Percentiles rank a stretch among this genome's conserved stretches.
Evolutionary conservation across 1,140 invertebrate species (phyloP).

Genomic region (Drosophila paulistorum): DNA sequence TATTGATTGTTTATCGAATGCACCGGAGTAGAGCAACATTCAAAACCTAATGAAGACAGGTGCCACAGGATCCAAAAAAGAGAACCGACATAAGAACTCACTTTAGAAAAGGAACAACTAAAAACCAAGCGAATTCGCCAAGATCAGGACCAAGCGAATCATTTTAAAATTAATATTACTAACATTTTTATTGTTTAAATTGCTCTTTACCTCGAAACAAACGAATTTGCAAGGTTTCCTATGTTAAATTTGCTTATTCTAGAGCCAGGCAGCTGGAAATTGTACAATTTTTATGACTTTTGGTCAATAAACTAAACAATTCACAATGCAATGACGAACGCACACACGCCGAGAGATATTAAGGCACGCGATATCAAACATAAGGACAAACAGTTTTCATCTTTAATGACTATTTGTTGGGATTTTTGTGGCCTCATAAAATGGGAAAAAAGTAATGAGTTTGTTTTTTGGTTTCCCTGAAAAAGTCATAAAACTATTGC

Average conservation of each 20-base stretch:
- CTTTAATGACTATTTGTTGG: constrained; percentile 1
- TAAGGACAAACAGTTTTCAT: background rate
- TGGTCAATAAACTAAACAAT: background rate
- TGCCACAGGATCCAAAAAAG: constrained; percentile 29
- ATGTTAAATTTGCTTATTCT: background rate
- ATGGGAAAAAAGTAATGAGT: background rate
- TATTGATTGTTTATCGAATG: constrained; percentile 65
- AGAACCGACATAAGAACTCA: background rate
- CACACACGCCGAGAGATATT: background rate
- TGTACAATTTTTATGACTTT: background rate
- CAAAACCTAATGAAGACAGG: constrained; percentile 71
- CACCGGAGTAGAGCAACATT: background rate
- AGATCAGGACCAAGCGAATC: no score
- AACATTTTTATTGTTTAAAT: no score
- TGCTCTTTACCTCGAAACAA: no score
- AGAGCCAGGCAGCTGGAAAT: background rate
- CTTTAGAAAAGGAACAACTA: constrained; percentile 15
- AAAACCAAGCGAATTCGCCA: background rate
- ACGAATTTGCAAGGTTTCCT: background rate
- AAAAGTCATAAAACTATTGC: constrained; percentile 9
- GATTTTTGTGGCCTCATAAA: constrained; percentile 4
- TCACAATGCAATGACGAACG: background rate
- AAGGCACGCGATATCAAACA: background rate
- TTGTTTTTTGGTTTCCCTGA: background rate
- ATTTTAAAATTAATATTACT: no score